Conservation (phyloP, 2,888 invertebrate genomes). For the Drosophila subquinaria region DNA sequence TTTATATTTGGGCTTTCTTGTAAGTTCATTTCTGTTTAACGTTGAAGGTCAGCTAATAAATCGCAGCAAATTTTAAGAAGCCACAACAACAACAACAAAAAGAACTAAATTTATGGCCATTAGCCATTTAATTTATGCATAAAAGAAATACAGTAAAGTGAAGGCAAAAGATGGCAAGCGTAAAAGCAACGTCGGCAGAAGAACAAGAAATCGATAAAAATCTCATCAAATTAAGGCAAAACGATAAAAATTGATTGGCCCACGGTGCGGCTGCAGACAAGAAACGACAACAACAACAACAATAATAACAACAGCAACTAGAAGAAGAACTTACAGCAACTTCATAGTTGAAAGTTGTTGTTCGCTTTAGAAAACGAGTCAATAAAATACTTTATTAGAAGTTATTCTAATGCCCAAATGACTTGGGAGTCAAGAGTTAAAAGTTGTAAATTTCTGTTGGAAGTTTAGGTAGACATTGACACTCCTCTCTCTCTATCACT, state of each 20-base stretch:
- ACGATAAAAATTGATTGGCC: slow-evolving; percentile 77
- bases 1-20: slow-evolving; percentile 30
- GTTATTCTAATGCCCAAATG: slow-evolving; percentile 55
- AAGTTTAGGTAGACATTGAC: slow-evolving; percentile 16
- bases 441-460: slow-evolving; percentile 13
- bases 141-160: slow-evolving; percentile 12
- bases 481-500: slow-evolving; percentile 3
- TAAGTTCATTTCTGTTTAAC: slow-evolving; percentile 60
- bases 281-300: slow-evolving; percentile 13
- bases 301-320: slow-evolving; percentile 7
- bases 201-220: slow-evolving; percentile 73
- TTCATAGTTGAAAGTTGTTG: slow-evolving; percentile 41
- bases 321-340: slow-evolving; percentile 33
- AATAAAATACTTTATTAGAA: slow-evolving; percentile 54
- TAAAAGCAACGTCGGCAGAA: slow-evolving; percentile 27
- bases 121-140: slow-evolving; percentile 77
- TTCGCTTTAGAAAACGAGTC: slow-evolving; percentile 7
- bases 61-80: slow-evolving; percentile 43
- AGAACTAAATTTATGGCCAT: slow-evolving; percentile 63
- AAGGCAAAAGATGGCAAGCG: slow-evolving; percentile 28
- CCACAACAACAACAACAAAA: slow-evolving; percentile 20
- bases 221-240: slow-evolving; percentile 80
- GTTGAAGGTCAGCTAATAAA: slow-evolving; percentile 76
- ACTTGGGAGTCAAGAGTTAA: slow-evolving; percentile 8
- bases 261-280: slow-evolving; percentile 44